phyloP scores from a whole-genome alignment of 2,888 invertebrate species.

The Colletes collaris region DNA sequence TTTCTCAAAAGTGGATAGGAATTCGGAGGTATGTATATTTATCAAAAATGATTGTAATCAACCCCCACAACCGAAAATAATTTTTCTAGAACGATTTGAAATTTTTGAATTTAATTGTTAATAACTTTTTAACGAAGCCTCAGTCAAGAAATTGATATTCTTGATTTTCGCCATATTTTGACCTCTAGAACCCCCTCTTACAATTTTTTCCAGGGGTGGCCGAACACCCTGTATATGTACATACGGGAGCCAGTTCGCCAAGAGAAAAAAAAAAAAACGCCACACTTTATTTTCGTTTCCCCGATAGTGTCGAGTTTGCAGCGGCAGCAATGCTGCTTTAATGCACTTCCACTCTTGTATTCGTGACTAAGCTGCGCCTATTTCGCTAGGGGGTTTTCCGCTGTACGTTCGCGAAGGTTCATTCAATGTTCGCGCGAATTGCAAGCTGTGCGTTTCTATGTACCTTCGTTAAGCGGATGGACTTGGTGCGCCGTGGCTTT shows the following conservation, averaged over 20 bases:
- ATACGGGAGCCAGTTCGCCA: not conserved
- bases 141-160: too few relatives aligned
- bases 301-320: slow-evolving; percentile 52
- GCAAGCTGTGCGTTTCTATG: slow-evolving; percentile 54
- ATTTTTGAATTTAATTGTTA: too few relatives aligned
- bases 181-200: too few relatives aligned
- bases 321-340: slow-evolving; percentile 57
- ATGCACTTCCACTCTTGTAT: slow-evolving; percentile 60
- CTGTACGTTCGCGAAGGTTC: slow-evolving; percentile 39
- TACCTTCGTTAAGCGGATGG: slow-evolving; percentile 54
- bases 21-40: too few relatives aligned
- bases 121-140: too few relatives aligned
- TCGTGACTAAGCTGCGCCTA: slow-evolving; percentile 54
- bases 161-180: too few relatives aligned
- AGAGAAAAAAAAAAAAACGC: slow-evolving; percentile 6
- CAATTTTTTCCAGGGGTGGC: too few relatives aligned
- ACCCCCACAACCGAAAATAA: too few relatives aligned
- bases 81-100: too few relatives aligned
- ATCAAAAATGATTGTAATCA: too few relatives aligned
- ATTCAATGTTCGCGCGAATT: slow-evolving; percentile 52
- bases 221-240: too few relatives aligned
- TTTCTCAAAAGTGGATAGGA: too few relatives aligned
- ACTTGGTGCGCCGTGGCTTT: slow-evolving; percentile 26
- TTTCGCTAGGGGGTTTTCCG: slow-evolving; percentile 49
- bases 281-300: slow-evolving; percentile 56